phyloP scores from a whole-genome alignment of 2,888 invertebrate genomes.

The Euplexia lucipara region DNA sequence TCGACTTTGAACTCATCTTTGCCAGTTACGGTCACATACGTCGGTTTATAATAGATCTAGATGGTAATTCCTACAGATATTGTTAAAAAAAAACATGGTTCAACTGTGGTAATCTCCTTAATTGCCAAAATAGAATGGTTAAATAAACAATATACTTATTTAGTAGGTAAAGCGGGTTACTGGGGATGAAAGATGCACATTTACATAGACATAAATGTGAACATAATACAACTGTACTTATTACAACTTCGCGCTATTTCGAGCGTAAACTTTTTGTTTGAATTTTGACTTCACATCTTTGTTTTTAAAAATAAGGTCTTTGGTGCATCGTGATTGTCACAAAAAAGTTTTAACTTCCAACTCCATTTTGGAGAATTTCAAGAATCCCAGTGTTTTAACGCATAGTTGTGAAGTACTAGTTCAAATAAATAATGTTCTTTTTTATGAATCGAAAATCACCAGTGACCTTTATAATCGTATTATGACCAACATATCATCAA shows the following conservation, averaged over 20 bases:
- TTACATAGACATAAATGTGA: constrained; percentile 34
- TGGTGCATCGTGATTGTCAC: neutral
- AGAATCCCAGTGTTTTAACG: constrained; percentile 6
- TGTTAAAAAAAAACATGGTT: constrained; percentile 68
- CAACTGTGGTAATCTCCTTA: constrained; percentile 90
- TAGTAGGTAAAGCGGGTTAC: constrained; percentile 64
- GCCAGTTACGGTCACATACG: constrained; percentile 44
- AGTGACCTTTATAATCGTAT: constrained; percentile 59
- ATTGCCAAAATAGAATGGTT: constrained; percentile 89
- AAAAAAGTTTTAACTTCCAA: neutral
- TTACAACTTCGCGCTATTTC: constrained; percentile 20
- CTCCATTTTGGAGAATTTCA: neutral
- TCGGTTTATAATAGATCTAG: constrained; percentile 56
- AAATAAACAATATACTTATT: constrained; percentile 65
- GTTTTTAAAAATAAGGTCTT: constrained; percentile 3
- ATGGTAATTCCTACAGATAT: constrained; percentile 60
- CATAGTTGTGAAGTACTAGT: constrained; percentile 21
- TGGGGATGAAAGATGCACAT: constrained; percentile 47
- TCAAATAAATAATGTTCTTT: constrained; percentile 4
- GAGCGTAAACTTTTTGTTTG: constrained; percentile 3
- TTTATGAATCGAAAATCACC: constrained; percentile 45
- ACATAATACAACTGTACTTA: constrained; percentile 11
- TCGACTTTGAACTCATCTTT: neutral
- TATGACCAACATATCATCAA: constrained; percentile 55
- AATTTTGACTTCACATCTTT: constrained; percentile 11